phyloP scores from a whole-genome alignment of 2,113 vertebrate species.

The Rhodinocichla rosea region DNA sequence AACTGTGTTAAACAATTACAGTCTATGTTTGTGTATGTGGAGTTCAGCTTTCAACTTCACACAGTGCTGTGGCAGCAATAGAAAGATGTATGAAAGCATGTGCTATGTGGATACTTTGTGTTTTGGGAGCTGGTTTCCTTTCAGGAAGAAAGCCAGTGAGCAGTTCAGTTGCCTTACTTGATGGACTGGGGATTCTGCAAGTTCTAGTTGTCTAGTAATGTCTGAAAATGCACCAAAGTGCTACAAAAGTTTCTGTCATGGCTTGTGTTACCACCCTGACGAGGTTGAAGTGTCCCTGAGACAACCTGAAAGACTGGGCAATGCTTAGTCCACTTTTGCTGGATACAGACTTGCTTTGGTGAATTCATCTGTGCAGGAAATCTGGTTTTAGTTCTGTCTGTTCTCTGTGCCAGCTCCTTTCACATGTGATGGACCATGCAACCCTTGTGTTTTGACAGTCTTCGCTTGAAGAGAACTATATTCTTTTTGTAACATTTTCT shows the following conservation, averaged over 20 bases:
- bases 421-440: not conserved
- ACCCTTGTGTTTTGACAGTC: not conserved
- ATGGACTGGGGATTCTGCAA: not conserved
- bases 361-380: not conserved
- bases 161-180: not conserved
- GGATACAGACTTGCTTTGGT: not conserved
- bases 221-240: not conserved
- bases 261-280: not conserved
- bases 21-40: not conserved
- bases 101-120: rapidly evolving
- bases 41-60: not conserved
- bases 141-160: not conserved
- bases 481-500: not conserved
- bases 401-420: not conserved
- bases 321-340: not conserved
- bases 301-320: not conserved
- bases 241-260: not conserved
- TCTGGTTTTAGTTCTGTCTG: not conserved
- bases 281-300: not conserved
- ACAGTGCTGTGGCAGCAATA: not conserved
- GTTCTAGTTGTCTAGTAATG: not conserved
- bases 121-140: not conserved
- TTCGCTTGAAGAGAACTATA: not conserved
- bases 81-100: not conserved
- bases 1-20: not conserved